phyloP scores from a whole-genome alignment of 2,113 vertebrate genomes.

The Apus apus region DNA sequence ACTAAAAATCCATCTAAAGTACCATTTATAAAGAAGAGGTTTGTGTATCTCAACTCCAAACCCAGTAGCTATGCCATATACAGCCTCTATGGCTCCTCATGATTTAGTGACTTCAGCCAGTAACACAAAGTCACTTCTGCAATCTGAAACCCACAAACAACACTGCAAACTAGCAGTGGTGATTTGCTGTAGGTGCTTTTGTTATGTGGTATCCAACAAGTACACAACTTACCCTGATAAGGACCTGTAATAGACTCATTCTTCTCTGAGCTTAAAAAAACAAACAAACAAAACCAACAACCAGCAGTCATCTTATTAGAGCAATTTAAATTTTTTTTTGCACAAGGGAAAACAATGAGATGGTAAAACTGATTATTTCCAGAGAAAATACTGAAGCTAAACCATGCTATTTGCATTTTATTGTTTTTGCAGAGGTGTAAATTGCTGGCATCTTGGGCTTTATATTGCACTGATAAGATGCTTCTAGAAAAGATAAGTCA shows the following conservation, averaged over 20 bases:
- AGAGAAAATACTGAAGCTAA: background rate
- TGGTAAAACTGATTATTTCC: background rate
- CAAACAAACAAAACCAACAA: background rate
- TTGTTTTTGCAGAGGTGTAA: constrained; percentile 17
- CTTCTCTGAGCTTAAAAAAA: background rate
- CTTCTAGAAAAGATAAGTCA: background rate
- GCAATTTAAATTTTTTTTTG: background rate
- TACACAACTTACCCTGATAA: background rate
- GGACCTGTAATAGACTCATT: background rate
- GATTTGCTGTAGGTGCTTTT: background rate
- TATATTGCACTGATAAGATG: background rate
- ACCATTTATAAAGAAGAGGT: background rate
- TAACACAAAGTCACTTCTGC: background rate
- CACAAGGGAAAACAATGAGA: background rate
- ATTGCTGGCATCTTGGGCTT: constrained; percentile 9
- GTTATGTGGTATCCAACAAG: background rate
- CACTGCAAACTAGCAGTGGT: background rate
- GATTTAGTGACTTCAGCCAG: background rate
- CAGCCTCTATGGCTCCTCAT: background rate
- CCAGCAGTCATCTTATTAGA: background rate
- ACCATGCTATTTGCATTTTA: background rate
- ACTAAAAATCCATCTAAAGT: background rate
- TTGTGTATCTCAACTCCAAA: background rate
- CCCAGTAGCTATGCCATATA: background rate
- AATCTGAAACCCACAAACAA: background rate